Base-by-base conservation (phyloP, 2,888 invertebrate species). In the Lamproptera curius region DNA sequence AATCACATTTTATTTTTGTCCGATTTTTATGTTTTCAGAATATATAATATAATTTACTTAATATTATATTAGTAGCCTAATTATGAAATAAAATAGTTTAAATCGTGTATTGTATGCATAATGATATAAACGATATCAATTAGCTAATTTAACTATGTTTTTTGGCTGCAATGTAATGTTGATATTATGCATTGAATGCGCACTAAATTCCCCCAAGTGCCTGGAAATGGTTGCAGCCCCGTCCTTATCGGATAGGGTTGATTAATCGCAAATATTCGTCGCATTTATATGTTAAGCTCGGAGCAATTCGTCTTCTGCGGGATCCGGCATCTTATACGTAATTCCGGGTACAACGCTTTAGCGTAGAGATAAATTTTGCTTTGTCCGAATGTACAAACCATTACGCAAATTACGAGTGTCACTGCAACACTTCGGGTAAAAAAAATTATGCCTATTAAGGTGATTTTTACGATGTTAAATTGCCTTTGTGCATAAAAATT, bases 311-410 rank as follows among this genome's bases (percentile, higher is more conserved):
- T 43, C 43, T 43, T 43, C 26, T 14, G 36, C 11, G 43, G 43
- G 26, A 26, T 42, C 42, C 35, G 42, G 35, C 23, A 23, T 35
- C 35, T 23, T 35, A 23, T 35, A 13, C 42, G 42, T 28, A 48
- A 43, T 38, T 13, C 47, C 15, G 36, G 35, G 34, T 35, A 23
- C 41, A 26, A 40, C 35, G 38, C 26, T 16, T 39, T 42, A 42
- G 46, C 54, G 35, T 43, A 33, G 4, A 42, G 43, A 79, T 81
- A 81, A 78, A 83, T 80, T 75, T 76, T 69, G 74, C 75, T 76
- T 76, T 76, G 77, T 76, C 73, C 74, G 59, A 67, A 62, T 63
- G 63, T 70, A 78, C 80, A 78, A 79, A 75, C 70, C 70, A 79
- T 73, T 72, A 74, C 69, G 59, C 61, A 57, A 69, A 70, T 68